A percentile compares a stretch with the other conserved stretches of the same genome.
Evolutionary conservation across 2,113 vertebrate genomes (phyloP).

Genomic region (Nipponia nippon): DNA sequence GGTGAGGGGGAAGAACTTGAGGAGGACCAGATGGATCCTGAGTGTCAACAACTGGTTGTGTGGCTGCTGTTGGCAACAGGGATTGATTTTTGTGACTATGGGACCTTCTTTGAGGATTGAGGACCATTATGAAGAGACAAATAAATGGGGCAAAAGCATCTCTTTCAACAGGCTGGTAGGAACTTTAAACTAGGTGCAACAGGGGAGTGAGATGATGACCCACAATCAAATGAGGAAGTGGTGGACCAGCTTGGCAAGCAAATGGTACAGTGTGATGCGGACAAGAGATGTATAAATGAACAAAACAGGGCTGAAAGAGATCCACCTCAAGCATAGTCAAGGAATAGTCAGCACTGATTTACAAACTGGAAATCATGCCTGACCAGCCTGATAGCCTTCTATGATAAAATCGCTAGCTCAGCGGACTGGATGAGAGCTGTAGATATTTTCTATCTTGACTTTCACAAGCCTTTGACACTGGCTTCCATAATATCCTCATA

Average conservation of each 20-base stretch:
- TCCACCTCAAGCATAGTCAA: background rate
- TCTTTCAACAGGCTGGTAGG: background rate
- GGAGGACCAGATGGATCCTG: background rate
- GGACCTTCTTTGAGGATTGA: background rate
- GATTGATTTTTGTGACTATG: background rate
- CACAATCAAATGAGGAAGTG: background rate
- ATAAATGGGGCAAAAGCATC: background rate
- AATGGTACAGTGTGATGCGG: accelerated
- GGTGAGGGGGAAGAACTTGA: background rate
- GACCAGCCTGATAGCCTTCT: background rate
- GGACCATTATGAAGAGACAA: background rate
- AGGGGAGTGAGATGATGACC: background rate
- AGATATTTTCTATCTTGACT: background rate
- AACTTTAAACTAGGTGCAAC: background rate
- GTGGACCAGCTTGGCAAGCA: background rate
- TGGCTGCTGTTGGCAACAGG: accelerated
- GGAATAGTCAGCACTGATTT: background rate
- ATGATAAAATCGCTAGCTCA: background rate
- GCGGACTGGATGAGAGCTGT: background rate
- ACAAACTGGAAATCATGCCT: background rate
- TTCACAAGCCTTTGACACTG: accelerated
- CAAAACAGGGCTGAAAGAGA: background rate
- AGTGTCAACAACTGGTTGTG: background rate
- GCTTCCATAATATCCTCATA: background rate
- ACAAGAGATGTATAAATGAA: background rate